Percentiles rank a stretch among this genome's conserved stretches.
Evolutionary conservation across 2,113 vertebrate genomes (phyloP).

Genomic region (Macaca fascicularis): T2T-MFA8v1.1 NC_088390.1:45557001-45557500

Average conservation of each 20-base stretch:
- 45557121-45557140: background rate
- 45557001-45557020: constrained; percentile 6
- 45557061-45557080: constrained; percentile 27
- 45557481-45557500: background rate
- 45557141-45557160: background rate
- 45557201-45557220: background rate
- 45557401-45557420: background rate
- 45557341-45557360: background rate
- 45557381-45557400: background rate
- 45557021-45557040: background rate
- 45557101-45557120: background rate
- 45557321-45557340: background rate
- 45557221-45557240: background rate
- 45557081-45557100: background rate
- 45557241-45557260: background rate
- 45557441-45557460: background rate
- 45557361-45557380: background rate
- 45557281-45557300: background rate
- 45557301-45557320: background rate
- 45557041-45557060: background rate
- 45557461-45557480: background rate
- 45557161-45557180: background rate
- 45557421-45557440: background rate
- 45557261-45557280: background rate
- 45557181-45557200: background rate